Evolutionary conservation across 2,797 vertebrate species (phyloP).

Genomic region (Tenualosa ilisha): DNA sequence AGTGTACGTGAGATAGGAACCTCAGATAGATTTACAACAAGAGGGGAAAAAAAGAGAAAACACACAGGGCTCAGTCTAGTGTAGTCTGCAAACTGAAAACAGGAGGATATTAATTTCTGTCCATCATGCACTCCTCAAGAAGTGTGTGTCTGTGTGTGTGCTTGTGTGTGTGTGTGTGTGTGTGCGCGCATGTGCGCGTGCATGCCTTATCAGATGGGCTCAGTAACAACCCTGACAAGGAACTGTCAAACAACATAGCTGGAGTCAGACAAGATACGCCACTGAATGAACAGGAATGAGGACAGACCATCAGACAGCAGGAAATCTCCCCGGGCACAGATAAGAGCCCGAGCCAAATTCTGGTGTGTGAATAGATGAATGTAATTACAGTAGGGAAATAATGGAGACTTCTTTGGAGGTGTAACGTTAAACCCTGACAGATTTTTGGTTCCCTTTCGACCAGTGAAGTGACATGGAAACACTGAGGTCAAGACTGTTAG

Average conservation of each 20-base stretch:
- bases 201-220: neutral
- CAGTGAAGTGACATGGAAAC: neutral
- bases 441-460: neutral
- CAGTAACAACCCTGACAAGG: constrained; percentile 6
- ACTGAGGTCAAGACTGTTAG: neutral
- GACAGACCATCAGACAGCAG: constrained; percentile 6
- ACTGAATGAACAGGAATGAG: neutral
- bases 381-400: neutral
- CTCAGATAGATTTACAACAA: neutral
- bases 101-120: constrained; percentile 1
- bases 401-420: neutral
- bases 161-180: neutral
- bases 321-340: neutral
- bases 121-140: neutral
- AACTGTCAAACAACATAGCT: constrained; percentile 5
- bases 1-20: neutral
- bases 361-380: neutral
- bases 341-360: neutral
- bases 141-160: neutral
- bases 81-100: neutral
- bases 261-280: neutral
- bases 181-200: neutral
- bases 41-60: neutral
- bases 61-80: neutral
- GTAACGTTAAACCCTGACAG: neutral